These are phyloP conservation scores for Apostichopus japonicus DNA, from an alignment of 35 echinoderm and acorn worm genomes.

Conservation along the genomic window DNA sequence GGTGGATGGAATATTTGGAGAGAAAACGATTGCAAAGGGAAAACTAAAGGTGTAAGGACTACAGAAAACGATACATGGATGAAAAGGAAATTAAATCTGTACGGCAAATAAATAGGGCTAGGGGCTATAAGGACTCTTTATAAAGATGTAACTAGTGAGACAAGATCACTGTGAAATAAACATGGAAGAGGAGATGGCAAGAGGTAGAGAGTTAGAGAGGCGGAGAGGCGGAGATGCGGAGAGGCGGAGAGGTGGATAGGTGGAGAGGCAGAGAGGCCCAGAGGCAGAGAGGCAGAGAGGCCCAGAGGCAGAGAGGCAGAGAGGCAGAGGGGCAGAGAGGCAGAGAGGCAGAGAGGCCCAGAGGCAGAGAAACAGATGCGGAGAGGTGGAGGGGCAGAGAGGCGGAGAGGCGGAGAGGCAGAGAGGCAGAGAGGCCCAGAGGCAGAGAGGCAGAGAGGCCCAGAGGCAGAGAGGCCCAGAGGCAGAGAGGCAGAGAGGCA, in stretches of 20 bases:
- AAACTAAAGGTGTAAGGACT: too few species aligned
- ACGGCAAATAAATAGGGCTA: too few species aligned
- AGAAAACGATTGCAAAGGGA: too few species aligned
- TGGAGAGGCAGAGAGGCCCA: not conserved
- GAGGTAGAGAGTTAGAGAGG: not conserved
- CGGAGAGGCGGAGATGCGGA: not conserved
- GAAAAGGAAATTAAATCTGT: too few species aligned
- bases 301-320: not conserved
- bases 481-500: not conserved
- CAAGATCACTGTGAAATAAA: too few species aligned
- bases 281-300: not conserved
- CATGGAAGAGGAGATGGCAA: not conserved
- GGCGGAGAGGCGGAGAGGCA: not conserved
- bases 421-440: not conserved
- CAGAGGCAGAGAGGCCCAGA: not conserved
- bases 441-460: not conserved
- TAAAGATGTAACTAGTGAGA: too few species aligned
- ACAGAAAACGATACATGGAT: too few species aligned
- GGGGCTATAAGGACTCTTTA: too few species aligned
- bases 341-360: not conserved
- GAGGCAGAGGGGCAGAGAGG: not conserved
- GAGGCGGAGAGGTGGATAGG: not conserved
- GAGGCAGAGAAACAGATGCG: not conserved
- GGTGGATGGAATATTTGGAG: too few species aligned
- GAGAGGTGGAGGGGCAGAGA: not conserved